Evolutionary conservation across 2,113 vertebrate species (phyloP).

Genomic region (Perca flavescens): DNA sequence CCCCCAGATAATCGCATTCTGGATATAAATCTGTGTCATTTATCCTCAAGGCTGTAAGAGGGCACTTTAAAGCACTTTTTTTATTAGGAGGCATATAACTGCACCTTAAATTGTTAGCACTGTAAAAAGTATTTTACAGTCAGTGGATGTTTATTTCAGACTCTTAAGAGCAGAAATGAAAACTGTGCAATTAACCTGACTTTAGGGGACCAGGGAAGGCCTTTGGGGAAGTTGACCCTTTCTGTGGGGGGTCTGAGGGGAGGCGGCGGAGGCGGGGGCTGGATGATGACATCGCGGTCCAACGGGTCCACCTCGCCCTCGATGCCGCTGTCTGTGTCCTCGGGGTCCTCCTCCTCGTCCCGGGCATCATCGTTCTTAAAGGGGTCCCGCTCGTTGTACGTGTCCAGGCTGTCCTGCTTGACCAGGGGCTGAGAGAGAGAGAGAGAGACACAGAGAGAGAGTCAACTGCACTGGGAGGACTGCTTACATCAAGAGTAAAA

Average conservation of each 20-base stretch:
- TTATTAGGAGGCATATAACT: neutral
- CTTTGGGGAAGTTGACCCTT: slow-evolving; percentile 92
- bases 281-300: slow-evolving; percentile 89
- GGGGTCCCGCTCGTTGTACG: slow-evolving; percentile 96
- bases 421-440: slow-evolving; percentile 87
- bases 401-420: slow-evolving; percentile 97
- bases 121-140: neutral
- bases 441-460: slow-evolving; percentile 36
- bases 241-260: slow-evolving; percentile 84
- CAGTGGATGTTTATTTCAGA: neutral
- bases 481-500: neutral
- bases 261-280: slow-evolving; percentile 75
- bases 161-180: neutral
- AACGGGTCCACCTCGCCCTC: slow-evolving; percentile 94
- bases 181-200: slow-evolving; percentile 88
- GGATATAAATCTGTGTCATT: neutral
- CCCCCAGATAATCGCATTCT: no score
- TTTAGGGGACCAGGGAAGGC: slow-evolving; percentile 98
- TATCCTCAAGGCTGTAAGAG: neutral
- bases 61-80: neutral
- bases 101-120: neutral
- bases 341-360: slow-evolving; percentile 91
- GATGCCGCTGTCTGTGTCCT: slow-evolving; percentile 85
- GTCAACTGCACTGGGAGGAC: neutral
- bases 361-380: slow-evolving; percentile 94